phyloP scores from a whole-genome alignment of 2,888 invertebrate species.

The Hirudinaria manillensis region DNA sequence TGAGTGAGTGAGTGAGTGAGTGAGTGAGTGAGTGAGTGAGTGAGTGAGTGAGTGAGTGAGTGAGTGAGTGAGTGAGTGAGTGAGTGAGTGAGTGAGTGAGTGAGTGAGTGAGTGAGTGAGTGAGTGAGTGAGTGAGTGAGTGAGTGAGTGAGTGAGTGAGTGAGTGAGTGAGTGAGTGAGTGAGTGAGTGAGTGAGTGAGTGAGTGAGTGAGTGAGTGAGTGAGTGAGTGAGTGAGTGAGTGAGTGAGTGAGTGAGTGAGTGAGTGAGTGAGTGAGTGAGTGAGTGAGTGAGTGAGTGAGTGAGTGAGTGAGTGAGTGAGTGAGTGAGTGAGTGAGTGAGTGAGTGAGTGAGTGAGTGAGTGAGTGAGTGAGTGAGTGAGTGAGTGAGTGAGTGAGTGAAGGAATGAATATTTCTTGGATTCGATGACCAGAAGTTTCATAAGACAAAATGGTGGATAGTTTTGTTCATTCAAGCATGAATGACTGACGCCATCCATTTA shows the following conservation, averaged over 20 bases:
- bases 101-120: slow-evolving; percentile 19
- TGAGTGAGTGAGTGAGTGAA: not conserved
- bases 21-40: not conserved
- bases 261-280: not conserved
- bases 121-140: slow-evolving; percentile 7
- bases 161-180: slow-evolving; percentile 19
- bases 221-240: slow-evolving; percentile 19
- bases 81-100: not conserved
- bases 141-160: not conserved
- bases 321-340: not conserved
- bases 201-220: not conserved
- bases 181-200: slow-evolving; percentile 7
- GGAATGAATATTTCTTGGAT: not conserved
- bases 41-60: slow-evolving; percentile 19
- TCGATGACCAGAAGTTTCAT: not conserved
- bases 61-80: slow-evolving; percentile 7
- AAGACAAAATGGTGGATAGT: slow-evolving; percentile 7
- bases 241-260: slow-evolving; percentile 7
- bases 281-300: slow-evolving; percentile 19
- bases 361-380: slow-evolving; percentile 7
- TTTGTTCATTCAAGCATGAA: slow-evolving; percentile 1
- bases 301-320: slow-evolving; percentile 7
- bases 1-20: slow-evolving; percentile 7
- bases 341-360: slow-evolving; percentile 19
- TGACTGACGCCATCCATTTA: slow-evolving; percentile 7